Evolutionary conservation across 2,888 invertebrate genomes (phyloP), one percentile per base, ranked within the genome.

Genomic region (Leucozona laternaria): DNA sequence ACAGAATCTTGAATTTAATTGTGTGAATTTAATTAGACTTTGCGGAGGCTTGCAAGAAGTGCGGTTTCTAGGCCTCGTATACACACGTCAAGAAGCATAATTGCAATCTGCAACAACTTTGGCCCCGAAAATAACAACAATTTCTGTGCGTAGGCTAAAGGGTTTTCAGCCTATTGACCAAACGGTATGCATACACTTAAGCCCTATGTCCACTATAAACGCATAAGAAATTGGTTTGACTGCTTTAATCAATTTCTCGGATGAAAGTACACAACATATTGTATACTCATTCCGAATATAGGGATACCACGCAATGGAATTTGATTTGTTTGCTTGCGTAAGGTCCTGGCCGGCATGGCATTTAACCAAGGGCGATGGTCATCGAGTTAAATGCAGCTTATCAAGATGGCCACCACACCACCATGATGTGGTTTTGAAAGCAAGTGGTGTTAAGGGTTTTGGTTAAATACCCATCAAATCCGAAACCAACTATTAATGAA

Each of bases 281-380:
- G 53, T 28, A 53, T 25, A 25, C 15, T 8, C 25, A 11, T 37
- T 7, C 11, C 20, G 5, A 20, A 58, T 34, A 58, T n/a, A n/a
- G 15, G 50, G 40, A 62, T 22, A 22, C 60, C 37, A 34, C 70
- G 76, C 77, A 72, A 79, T 76, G 76, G 78, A 79, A 76, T 84
- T 84, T 79, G 79, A 79, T 79, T 84, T 84, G 84, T 66, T 79
- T 84, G 71, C 53, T 79, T 84, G 71, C 53, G 13, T 58, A 68
- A 79, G 60, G 28, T 37, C 66, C 45, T 71, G 71, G 58, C n/a
- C 53, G 28, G 57, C 25, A 71, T 53, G 28, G 57, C 25, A 71
- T 53, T 79, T 55, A 55, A 58, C 55, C 57, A 45, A 55, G 7
- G 45, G 68, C 37, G 1, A 40, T 53, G 78, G 83, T 58, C 64